Evolutionary conservation across 2,888 invertebrate genomes (phyloP).

Genomic region (Nymphalis c-album): DNA sequence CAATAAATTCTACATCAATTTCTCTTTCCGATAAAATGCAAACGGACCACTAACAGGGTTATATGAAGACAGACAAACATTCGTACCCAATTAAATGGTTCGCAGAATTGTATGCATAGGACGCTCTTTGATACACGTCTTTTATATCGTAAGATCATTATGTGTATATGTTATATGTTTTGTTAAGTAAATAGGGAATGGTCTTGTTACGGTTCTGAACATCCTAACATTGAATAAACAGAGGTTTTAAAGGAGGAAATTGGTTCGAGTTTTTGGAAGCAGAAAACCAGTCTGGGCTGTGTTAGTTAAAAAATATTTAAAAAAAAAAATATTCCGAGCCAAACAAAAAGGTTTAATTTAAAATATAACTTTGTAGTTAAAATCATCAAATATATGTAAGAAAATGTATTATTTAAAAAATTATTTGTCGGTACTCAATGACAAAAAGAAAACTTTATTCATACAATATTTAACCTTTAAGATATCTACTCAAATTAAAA

Average conservation of each 20-base stretch:
- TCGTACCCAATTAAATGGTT: constrained; percentile 71
- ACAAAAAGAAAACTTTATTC: no score
- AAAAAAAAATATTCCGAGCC: no score
- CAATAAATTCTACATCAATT: not conserved
- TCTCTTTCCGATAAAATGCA: constrained; percentile 16
- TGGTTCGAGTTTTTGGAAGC: not conserved
- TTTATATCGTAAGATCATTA: constrained; percentile 28
- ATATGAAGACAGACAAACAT: constrained; percentile 58
- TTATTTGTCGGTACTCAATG: no score
- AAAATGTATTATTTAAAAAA: no score
- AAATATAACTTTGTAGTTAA: no score
- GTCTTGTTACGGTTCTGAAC: not conserved
- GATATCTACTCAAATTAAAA: no score
- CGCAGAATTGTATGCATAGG: constrained; percentile 64
- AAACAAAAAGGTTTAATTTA: no score
- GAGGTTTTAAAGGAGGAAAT: not conserved
- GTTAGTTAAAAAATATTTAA: no score
- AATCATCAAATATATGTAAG: no score
- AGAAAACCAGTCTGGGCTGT: not conserved
- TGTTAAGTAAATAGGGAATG: constrained; percentile 2
- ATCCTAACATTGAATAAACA: not conserved
- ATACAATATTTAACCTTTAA: no score
- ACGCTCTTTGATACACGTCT: constrained; percentile 49
- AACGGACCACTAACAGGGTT: constrained; percentile 34
- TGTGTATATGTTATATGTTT: constrained; percentile 2